Evolutionary conservation across 23 tunicate genomes (phyloP), one percentile per base, ranked within the genome.

Genomic region (Trididemnum miniatum): DNA sequence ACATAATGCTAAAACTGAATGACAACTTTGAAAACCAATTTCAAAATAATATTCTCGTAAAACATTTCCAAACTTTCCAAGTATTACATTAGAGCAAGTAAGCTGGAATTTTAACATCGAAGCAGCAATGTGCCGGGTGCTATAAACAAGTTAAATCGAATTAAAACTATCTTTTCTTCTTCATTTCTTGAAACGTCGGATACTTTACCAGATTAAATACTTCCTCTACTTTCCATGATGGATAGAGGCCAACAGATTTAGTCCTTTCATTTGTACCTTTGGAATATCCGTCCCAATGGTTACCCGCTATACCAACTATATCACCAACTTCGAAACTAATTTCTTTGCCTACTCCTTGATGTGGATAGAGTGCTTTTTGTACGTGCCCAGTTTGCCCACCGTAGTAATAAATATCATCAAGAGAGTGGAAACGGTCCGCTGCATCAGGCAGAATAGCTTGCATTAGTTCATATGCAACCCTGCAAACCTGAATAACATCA

Each of bases 281-380:
- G 0, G 98, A 93, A 59, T 74, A 84, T 12, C 98, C 98, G 35
- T 93, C 94, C 98, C 98, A 93, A 60, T 93, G 98, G 80, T 93
- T 93, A 1, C 98, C 98, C 0, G 94, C 89, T 0, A 93, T 51
- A 4, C 89, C 93, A 22, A 93, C 79, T 20, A 80, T 29, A 49
- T 93, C 98, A 4, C 98, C 98, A 20, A 84, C 93, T 36, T 76
- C 35, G n/a, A 93, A 36, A 4, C 80, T 73, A 4, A 93, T 79
- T 26, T 83, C 92, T n/a, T 51, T 27, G 31, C 24, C 49, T 7
- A 35, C 77, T 1, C 89, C 77, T 35, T 49, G 40, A 35, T 93
- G 87, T 20, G 69, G 72, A 30, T 52, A 80, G 24, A 84, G 50
- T 20, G 89, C 98, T 24, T 36, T 38, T 74, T 88, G 94, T 28